Evolutionary conservation across 2,888 invertebrate genomes (phyloP).

Genomic region (Pachycephus smyrnensis): DNA sequence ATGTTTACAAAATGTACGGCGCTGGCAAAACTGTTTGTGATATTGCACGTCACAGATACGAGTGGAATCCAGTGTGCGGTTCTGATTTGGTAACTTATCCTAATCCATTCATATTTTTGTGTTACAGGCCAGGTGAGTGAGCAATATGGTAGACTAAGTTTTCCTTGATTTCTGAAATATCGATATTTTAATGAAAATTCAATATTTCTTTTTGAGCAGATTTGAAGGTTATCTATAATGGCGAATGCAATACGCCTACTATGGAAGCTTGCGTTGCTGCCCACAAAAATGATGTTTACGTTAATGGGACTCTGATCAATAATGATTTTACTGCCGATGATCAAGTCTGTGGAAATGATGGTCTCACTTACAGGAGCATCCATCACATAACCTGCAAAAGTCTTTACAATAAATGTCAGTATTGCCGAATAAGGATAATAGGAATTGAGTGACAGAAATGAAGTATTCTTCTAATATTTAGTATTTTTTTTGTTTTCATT

Average conservation of each 20-base stretch:
- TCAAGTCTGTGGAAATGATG: slow-evolving; percentile 52
- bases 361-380: slow-evolving; percentile 45
- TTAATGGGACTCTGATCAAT: slow-evolving; percentile 24
- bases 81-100: slow-evolving; percentile 46
- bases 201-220: background rate
- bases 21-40: slow-evolving; percentile 38
- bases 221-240: slow-evolving; percentile 17
- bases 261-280: slow-evolving; percentile 22
- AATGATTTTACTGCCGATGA: slow-evolving; percentile 31
- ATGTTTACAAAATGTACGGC: slow-evolving; percentile 36
- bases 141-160: background rate
- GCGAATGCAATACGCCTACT: slow-evolving; percentile 22
- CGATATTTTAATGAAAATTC: too few relatives aligned
- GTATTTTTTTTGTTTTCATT: slow-evolving; percentile 4
- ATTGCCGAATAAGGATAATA: background rate
- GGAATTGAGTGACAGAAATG: background rate
- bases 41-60: slow-evolving; percentile 43
- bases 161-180: background rate
- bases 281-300: slow-evolving; percentile 12
- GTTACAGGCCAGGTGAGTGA: slow-evolving; percentile 39
- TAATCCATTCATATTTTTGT: slow-evolving; percentile 53
- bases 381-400: slow-evolving; percentile 50
- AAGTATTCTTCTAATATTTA: too few relatives aligned
- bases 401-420: slow-evolving; percentile 46
- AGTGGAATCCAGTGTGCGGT: slow-evolving; percentile 53